Conservation (phyloP, 2,888 invertebrate genomes). For the Pseudanteris insignis region DNA sequence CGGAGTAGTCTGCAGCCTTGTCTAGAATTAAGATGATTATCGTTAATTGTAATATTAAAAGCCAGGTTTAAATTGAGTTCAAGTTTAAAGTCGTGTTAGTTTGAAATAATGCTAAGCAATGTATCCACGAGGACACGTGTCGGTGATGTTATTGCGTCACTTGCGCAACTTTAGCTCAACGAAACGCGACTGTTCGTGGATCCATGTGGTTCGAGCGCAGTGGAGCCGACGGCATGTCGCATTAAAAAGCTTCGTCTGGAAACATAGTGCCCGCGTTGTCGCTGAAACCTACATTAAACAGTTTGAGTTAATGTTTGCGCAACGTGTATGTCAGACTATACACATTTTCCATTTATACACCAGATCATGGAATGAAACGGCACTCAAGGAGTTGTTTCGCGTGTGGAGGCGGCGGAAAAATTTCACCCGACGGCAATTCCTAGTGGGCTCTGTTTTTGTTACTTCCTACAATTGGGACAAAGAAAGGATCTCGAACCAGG, state of each 20-base stretch:
- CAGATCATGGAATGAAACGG: constrained; percentile 72
- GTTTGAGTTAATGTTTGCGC: constrained; percentile 67
- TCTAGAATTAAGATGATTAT: too few species aligned
- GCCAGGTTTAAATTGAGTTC: constrained; percentile 1
- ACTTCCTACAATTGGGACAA: constrained; percentile 72
- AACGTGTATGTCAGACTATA: constrained; percentile 72
- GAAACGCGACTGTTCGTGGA: too few species aligned
- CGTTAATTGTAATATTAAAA: too few species aligned
- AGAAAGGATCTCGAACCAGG: constrained; percentile 70
- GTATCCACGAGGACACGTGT: constrained; percentile 46
- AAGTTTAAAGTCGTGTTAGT: constrained; percentile 14
- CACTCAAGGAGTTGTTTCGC: constrained; percentile 69
- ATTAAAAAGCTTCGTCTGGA: too few species aligned
- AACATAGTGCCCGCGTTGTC: constrained; percentile 53
- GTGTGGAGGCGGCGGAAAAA: constrained; percentile 64
- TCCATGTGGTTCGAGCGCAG: too few species aligned
- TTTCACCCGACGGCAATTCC: constrained; percentile 69
- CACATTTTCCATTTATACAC: constrained; percentile 74
- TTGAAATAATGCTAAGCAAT: constrained; percentile 15
- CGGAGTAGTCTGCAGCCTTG: too few species aligned
- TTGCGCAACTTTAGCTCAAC: constrained; percentile 21
- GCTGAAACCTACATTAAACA: constrained; percentile 55
- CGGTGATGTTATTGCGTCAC: constrained; percentile 46
- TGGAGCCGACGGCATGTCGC: too few species aligned
- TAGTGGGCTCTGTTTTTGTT: constrained; percentile 70